A percentile compares a stretch with the other conserved stretches of the same genome.
These are phyloP conservation scores for Porites cylindrica DNA, from an alignment of 92 coral and sea anemone species.

Conservation along the genomic window DNA sequence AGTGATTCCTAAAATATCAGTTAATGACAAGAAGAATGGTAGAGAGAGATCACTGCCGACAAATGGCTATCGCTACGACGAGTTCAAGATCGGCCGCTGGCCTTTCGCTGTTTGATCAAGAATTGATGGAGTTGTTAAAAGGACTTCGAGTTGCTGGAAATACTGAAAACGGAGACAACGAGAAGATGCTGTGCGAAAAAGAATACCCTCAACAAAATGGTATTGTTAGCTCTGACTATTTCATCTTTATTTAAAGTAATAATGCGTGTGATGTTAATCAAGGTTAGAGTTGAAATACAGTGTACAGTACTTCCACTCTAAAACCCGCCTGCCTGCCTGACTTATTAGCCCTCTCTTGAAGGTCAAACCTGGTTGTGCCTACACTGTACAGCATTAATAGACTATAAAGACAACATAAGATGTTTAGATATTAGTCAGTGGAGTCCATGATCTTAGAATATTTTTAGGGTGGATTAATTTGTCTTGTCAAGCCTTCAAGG, in stretches of 20 bases:
- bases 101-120: constrained; percentile 53
- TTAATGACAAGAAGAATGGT: not conserved
- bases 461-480: too few relatives aligned
- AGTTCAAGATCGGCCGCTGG: not conserved
- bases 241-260: not conserved
- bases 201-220: not conserved
- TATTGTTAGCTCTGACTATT: not conserved
- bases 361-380: too few relatives aligned
- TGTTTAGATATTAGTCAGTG: too few relatives aligned
- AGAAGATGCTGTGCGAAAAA: not conserved
- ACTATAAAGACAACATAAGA: too few relatives aligned
- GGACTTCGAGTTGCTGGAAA: constrained; percentile 6
- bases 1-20: not conserved
- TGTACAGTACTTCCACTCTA: too few relatives aligned
- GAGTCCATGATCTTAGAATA: too few relatives aligned
- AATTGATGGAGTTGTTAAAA: constrained; percentile 14
- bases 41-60: not conserved
- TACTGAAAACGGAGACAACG: not conserved
- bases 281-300: too few relatives aligned
- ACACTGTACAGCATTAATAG: too few relatives aligned
- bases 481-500: too few relatives aligned
- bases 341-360: too few relatives aligned
- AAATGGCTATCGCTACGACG: constrained; percentile 31
- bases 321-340: too few relatives aligned
- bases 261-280: too few relatives aligned